phyloP scores from a whole-genome alignment of 2,113 vertebrate genomes.

The Cynocephalus volans region DNA sequence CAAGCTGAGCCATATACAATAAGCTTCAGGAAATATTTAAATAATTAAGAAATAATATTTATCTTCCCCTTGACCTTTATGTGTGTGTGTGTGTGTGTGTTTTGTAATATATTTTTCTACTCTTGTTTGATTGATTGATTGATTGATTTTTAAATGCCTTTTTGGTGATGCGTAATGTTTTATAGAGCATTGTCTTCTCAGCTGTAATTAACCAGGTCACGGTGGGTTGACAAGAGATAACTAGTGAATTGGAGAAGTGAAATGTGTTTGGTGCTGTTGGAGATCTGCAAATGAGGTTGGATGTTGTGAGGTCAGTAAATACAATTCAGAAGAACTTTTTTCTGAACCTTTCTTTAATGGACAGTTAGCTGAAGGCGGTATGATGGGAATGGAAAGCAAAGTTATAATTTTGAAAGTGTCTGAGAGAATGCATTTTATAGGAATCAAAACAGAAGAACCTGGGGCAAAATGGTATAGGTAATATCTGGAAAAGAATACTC shows the following conservation, averaged over 20 bases:
- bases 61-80: not conserved
- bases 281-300: not conserved
- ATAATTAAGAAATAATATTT: not conserved
- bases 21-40: not conserved
- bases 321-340: not conserved
- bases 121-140: not conserved
- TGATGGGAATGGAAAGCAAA: not conserved
- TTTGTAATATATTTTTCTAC: not conserved
- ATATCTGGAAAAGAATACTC: not conserved
- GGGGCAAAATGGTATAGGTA: not conserved
- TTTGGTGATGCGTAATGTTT: not conserved
- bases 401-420: not conserved
- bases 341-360: not conserved
- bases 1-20: not conserved
- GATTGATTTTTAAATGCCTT: not conserved
- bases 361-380: not conserved
- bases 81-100: not conserved
- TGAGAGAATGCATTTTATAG: not conserved
- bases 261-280: not conserved
- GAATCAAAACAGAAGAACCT: not conserved
- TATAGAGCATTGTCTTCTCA: slow-evolving; percentile 11
- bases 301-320: slow-evolving; percentile 23
- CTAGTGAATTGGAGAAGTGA: not conserved
- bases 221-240: not conserved
- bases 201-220: not conserved